Conservation (phyloP, 1,140 invertebrate genomes). For the Trichoplusia ni region DNA sequence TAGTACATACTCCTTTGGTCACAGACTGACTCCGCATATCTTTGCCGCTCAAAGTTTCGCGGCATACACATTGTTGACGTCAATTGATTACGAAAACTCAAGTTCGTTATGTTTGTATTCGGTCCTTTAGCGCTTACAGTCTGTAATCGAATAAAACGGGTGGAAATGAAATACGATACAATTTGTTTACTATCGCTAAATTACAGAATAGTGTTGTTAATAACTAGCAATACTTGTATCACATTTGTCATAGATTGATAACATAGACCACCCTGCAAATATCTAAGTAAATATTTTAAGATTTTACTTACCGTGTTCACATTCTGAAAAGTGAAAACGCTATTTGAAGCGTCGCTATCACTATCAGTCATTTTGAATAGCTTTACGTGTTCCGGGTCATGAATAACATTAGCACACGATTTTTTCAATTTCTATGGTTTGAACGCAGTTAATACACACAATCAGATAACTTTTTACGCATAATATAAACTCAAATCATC, state of each 20-base stretch:
- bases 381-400: background rate
- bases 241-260: too few species aligned
- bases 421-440: background rate
- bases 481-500: background rate
- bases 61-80: constrained; percentile 43
- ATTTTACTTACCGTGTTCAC: constrained; percentile 34
- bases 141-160: constrained; percentile 45
- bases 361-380: constrained; percentile 40
- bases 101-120: constrained; percentile 42
- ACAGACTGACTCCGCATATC: constrained; percentile 38
- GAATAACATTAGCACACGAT: too few species aligned
- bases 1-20: constrained; percentile 53
- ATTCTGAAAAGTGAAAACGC: constrained; percentile 41
- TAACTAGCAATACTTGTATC: too few species aligned
- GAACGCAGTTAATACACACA: background rate
- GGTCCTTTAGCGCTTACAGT: constrained; percentile 47
- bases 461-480: background rate
- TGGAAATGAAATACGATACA: background rate
- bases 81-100: constrained; percentile 44
- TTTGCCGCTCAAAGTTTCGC: constrained; percentile 39
- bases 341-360: constrained; percentile 40
- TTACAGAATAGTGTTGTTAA: too few species aligned
- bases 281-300: background rate
- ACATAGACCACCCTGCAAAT: too few species aligned
- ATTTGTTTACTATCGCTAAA: too few species aligned